These are phyloP conservation scores for Teleogryllus occipitalis DNA, from an alignment of 1,140 invertebrate species.

Conservation along the genomic window DNA sequence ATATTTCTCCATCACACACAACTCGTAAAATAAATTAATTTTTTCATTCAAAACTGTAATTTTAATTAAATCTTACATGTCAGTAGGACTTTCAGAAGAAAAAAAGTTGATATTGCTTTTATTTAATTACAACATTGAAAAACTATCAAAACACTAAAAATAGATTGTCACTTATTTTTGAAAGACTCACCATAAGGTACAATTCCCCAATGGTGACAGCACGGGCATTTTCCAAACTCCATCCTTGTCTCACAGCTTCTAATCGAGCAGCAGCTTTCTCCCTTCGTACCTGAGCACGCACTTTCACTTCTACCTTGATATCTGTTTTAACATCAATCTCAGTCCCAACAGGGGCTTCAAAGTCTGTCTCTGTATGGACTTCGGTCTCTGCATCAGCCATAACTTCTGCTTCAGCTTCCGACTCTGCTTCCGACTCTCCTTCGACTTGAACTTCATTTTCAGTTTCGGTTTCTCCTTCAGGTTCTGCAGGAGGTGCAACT, in stretches of 20 bases:
- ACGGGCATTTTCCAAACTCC: constrained; percentile 64
- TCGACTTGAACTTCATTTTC: background rate
- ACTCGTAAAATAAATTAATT: too few relatives aligned
- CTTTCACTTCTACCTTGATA: background rate
- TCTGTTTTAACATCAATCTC: background rate
- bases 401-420: background rate
- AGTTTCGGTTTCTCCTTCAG: background rate
- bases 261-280: constrained; percentile 44
- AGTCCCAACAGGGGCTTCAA: background rate
- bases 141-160: background rate
- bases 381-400: background rate
- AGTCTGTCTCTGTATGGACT: background rate
- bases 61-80: too few relatives aligned
- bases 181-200: constrained; percentile 66
- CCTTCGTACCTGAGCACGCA: background rate
- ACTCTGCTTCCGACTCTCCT: background rate
- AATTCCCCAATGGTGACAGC: constrained; percentile 79
- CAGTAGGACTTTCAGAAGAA: too few relatives aligned
- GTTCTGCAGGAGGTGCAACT: background rate
- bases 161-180: background rate
- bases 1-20: too few relatives aligned
- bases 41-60: too few relatives aligned
- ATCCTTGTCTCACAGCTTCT: constrained; percentile 48
- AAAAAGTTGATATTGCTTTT: too few relatives aligned
- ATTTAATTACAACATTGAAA: too few relatives aligned